Evolutionary conservation across 2,113 vertebrate genomes (phyloP).

Genomic region (Cathartes aura): DNA sequence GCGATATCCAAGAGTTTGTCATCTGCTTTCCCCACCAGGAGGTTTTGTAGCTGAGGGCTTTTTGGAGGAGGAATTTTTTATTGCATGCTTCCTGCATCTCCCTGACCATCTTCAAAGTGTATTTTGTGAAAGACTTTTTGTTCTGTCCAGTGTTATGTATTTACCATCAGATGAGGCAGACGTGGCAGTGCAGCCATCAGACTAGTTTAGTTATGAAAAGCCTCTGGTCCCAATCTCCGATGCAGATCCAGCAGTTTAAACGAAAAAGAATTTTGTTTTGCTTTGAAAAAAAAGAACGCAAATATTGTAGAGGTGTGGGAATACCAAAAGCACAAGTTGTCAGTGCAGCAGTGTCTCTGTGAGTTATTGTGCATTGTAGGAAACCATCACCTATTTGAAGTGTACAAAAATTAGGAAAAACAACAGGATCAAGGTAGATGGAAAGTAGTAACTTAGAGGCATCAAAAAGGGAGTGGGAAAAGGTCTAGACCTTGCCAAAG

Average conservation of each 20-base stretch:
- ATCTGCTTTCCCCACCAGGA: neutral
- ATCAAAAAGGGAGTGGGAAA: neutral
- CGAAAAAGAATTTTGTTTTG: neutral
- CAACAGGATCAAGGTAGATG: neutral
- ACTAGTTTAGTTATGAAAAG: neutral
- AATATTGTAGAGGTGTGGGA: neutral
- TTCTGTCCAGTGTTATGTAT: neutral
- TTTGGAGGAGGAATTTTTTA: neutral
- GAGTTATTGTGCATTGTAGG: neutral
- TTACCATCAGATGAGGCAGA: neutral
- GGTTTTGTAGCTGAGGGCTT: neutral
- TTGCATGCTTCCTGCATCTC: neutral
- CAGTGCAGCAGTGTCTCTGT: neutral
- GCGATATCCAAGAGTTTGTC: neutral
- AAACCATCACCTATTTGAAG: neutral
- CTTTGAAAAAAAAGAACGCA: neutral
- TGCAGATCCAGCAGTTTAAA: neutral
- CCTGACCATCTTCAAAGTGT: neutral
- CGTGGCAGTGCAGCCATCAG: neutral
- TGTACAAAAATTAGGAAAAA: neutral
- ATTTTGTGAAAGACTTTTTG: neutral
- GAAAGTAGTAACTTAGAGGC: neutral
- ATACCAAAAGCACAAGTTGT: neutral
- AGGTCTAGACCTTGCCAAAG: neutral
- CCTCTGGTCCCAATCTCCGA: neutral